These are phyloP conservation scores for Mycteria americana DNA, from an alignment of 2,797 vertebrate genomes.

Conservation along the genomic window DNA sequence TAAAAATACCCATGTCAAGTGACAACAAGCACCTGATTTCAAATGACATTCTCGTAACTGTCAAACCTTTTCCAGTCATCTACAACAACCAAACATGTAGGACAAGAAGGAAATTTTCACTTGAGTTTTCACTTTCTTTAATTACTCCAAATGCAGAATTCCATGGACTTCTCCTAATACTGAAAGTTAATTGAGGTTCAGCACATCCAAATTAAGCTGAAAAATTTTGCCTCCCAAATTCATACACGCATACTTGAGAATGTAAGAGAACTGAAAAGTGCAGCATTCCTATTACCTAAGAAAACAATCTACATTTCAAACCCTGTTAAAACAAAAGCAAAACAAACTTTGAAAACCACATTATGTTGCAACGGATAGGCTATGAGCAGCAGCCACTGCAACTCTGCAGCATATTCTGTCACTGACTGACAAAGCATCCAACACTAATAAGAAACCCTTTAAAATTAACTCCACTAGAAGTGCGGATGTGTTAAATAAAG, in stretches of 20 bases:
- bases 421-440: background rate
- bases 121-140: background rate
- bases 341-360: background rate
- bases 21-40: background rate
- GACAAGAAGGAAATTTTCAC: background rate
- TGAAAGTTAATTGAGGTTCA: background rate
- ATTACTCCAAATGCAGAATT: background rate
- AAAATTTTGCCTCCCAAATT: background rate
- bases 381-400: background rate
- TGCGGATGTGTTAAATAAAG: constrained; percentile 51
- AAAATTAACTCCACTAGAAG: constrained; percentile 46
- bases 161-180: background rate
- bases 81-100: background rate
- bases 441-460: background rate
- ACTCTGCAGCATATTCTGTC: background rate
- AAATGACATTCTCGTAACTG: background rate
- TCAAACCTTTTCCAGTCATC: background rate
- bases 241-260: background rate
- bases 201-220: background rate
- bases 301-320: background rate
- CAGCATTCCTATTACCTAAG: background rate
- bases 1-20: background rate
- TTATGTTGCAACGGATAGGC: fast-evolving
- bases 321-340: background rate
- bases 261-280: background rate